Conservation (phyloP, 2,797 vertebrate species). For the Lophius americanus region DNA sequence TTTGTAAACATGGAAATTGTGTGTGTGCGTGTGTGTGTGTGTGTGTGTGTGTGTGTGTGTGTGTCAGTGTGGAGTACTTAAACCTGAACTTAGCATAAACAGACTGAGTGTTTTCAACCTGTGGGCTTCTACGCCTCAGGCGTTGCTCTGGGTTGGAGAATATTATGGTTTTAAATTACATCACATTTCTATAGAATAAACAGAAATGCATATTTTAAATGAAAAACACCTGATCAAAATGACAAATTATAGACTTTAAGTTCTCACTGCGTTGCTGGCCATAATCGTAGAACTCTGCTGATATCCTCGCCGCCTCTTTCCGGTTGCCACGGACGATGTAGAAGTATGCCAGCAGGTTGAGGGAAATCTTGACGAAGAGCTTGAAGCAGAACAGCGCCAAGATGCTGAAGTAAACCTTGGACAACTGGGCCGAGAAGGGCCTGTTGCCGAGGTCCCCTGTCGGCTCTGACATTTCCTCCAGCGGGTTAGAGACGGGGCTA, state of each 20-base stretch:
- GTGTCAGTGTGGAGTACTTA: not conserved
- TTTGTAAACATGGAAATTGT: slow-evolving; percentile 54
- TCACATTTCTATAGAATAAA: not conserved
- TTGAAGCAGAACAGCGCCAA: slow-evolving; percentile 98
- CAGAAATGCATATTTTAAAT: not conserved
- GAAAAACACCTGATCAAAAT: not conserved
- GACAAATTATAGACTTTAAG: not conserved
- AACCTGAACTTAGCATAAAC: slow-evolving; percentile 11
- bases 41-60: not conserved
- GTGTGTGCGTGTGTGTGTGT: not conserved
- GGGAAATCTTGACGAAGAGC: slow-evolving; percentile 96
- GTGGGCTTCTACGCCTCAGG: slow-evolving; percentile 25
- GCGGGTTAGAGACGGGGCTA: slow-evolving; percentile 42
- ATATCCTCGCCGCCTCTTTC: slow-evolving; percentile 95
- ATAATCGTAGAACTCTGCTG: slow-evolving; percentile 93
- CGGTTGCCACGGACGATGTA: slow-evolving; percentile 96
- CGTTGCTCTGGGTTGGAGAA: not conserved
- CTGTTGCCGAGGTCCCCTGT: slow-evolving; percentile 85
- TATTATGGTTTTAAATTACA: not conserved
- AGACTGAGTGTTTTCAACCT: slow-evolving; percentile 7
- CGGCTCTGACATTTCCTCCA: slow-evolving; percentile 88
- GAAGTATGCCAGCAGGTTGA: slow-evolving; percentile 94
- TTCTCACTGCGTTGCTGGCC: slow-evolving; percentile 90
- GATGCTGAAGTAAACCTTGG: slow-evolving; percentile 97
- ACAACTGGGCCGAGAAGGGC: slow-evolving; percentile 89